phyloP scores from a whole-genome alignment of 2,113 vertebrate species.

The Hystrix brachyura region DNA sequence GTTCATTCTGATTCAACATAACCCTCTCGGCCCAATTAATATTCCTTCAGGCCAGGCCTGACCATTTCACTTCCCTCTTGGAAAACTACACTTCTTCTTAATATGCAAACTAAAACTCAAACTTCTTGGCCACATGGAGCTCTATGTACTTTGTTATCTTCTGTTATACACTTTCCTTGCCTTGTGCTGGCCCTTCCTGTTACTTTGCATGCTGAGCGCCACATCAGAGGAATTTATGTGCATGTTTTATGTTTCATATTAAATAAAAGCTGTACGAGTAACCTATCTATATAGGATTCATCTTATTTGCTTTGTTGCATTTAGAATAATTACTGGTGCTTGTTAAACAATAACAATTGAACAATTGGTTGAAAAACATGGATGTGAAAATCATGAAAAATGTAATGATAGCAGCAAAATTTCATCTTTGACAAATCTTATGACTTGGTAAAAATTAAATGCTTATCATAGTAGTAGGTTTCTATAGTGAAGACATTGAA shows the following conservation, averaged over 20 bases:
- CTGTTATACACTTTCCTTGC: neutral
- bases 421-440: neutral
- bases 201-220: neutral
- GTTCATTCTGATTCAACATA: neutral
- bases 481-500: neutral
- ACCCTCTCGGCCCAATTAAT: neutral
- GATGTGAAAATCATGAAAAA: neutral
- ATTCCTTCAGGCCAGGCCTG: neutral
- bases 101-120: neutral
- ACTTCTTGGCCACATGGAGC: accelerated
- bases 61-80: neutral
- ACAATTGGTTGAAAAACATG: neutral
- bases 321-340: slow-evolving; percentile 10
- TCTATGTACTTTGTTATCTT: neutral
- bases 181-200: neutral
- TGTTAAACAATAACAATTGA: neutral
- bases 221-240: neutral
- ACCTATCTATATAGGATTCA: neutral
- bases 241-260: neutral
- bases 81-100: neutral
- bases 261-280: neutral
- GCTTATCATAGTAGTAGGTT: neutral
- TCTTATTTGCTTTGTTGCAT: neutral
- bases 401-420: neutral
- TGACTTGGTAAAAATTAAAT: neutral